Conservation (phyloP, 2,113 vertebrate genomes). For the Hirundichthys speculiger region DNA sequence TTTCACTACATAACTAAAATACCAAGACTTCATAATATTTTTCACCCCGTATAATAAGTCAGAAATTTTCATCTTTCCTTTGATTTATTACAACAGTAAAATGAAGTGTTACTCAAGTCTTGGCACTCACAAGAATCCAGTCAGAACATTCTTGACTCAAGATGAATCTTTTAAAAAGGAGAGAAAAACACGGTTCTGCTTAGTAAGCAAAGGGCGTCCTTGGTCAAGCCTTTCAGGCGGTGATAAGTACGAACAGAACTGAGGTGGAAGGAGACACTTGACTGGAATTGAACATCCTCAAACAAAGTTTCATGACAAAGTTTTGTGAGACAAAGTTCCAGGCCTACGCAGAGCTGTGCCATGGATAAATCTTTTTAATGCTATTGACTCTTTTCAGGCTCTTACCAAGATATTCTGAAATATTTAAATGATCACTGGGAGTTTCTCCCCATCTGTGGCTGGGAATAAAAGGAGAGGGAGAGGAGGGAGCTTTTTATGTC, state of each 20-base stretch:
- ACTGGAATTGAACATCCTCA: conserved; percentile 70
- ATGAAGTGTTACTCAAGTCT: conserved; percentile 61
- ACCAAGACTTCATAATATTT: conserved; percentile 33
- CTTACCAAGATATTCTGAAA: conserved; percentile 73
- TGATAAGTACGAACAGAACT: conserved; percentile 66
- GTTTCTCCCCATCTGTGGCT: conserved; percentile 63
- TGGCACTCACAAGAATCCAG: conserved; percentile 61
- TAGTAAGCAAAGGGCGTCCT: conserved; percentile 70
- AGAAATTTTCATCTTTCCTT: conserved; percentile 55
- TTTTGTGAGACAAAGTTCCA: conserved; percentile 67
- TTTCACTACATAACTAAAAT: conserved; percentile 45
- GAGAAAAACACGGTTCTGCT: conserved; percentile 63
- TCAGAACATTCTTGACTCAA: conserved; percentile 63
- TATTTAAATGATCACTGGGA: conserved; percentile 78
- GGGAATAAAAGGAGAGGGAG: conserved; percentile 62
- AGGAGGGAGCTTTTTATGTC: conserved; percentile 67
- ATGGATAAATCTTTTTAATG: conserved; percentile 68
- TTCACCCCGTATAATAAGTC: conserved; percentile 54
- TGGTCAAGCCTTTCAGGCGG: conserved; percentile 66
- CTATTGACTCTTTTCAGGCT: conserved; percentile 73
- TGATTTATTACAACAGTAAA: conserved; percentile 55
- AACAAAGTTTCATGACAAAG: conserved; percentile 67
- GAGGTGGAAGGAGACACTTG: conserved; percentile 58
- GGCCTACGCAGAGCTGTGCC: conserved; percentile 36
- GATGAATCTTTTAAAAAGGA: conserved; percentile 71